Conservation (phyloP, 2,797 vertebrate species). For the Phyllotis vaccarum region DNA sequence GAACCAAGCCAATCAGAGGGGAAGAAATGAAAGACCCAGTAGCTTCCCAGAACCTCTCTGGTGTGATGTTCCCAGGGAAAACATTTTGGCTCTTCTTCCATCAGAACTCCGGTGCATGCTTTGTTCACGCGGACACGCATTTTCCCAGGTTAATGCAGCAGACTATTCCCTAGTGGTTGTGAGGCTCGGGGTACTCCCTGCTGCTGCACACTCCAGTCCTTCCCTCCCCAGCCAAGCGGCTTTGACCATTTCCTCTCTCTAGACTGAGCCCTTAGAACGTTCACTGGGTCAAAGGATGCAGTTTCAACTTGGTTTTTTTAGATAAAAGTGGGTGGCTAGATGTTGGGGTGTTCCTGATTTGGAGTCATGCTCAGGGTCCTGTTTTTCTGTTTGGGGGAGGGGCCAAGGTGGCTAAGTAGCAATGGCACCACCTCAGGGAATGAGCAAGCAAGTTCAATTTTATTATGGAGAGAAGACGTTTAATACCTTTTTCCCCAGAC, state of each 20-base stretch:
- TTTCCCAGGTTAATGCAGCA: neutral
- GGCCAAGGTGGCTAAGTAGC: too few species aligned
- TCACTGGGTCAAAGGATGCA: neutral
- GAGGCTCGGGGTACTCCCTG: accelerated
- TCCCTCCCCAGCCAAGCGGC: accelerated
- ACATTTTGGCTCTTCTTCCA: accelerated
- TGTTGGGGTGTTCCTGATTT: too few species aligned
- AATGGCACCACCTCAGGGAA: too few species aligned
- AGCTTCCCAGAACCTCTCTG: neutral
- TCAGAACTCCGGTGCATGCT: too few species aligned
- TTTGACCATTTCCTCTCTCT: neutral
- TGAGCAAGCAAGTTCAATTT: too few species aligned
- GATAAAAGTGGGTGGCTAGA: neutral
- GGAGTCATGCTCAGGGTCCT: too few species aligned
- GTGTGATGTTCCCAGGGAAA: accelerated
- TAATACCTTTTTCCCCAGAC: too few species aligned
- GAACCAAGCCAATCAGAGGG: neutral
- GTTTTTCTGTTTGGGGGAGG: too few species aligned
- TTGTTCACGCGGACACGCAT: neutral
- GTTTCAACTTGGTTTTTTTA: neutral
- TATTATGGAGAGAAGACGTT: too few species aligned
- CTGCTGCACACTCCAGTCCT: neutral
- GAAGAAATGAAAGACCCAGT: neutral
- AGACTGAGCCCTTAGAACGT: neutral
- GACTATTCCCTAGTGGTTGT: neutral